Percentiles rank a stretch among this genome's conserved stretches.
These are phyloP conservation scores for Lycaon pictus DNA, from an alignment of 2,113 vertebrate species.

Conservation along the genomic window DNA sequence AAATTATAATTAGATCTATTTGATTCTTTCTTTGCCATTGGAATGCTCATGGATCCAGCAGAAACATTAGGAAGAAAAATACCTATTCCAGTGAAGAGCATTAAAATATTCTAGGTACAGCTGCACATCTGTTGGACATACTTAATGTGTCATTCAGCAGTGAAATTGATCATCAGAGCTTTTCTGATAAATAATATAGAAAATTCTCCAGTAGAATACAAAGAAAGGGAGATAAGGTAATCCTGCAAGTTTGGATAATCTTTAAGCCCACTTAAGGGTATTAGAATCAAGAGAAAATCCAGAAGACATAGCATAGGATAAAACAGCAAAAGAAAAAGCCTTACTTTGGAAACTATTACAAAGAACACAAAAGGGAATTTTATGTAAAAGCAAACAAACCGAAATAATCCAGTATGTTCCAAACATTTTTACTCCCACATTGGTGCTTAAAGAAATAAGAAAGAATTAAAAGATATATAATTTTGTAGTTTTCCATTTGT, in stretches of 20 bases:
- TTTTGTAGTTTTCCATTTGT: slow-evolving; percentile 45
- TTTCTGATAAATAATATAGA: slow-evolving; percentile 34
- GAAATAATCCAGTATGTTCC: not conserved
- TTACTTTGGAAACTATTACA: not conserved
- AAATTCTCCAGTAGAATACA: slow-evolving; percentile 6
- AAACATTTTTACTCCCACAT: not conserved
- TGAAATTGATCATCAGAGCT: not conserved
- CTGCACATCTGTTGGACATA: not conserved
- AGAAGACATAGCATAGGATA: not conserved
- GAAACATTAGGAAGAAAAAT: not conserved
- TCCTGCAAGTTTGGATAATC: not conserved
- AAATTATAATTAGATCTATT: slow-evolving; percentile 7
- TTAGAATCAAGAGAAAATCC: slow-evolving; percentile 7
- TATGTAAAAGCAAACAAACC: slow-evolving; percentile 17
- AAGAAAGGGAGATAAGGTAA: slow-evolving; percentile 1
- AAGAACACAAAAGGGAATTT: not conserved
- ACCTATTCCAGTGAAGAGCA: not conserved
- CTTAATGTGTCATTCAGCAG: not conserved
- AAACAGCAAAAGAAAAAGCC: slow-evolving; percentile 11
- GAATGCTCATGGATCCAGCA: not conserved
- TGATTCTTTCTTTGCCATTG: not conserved
- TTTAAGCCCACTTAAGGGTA: not conserved
- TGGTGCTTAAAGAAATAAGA: not conserved
- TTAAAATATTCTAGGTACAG: not conserved
- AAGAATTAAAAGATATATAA: not conserved